Evolutionary conservation across 2,888 invertebrate genomes (phyloP).

Genomic region (Bellardia pandia): DNA sequence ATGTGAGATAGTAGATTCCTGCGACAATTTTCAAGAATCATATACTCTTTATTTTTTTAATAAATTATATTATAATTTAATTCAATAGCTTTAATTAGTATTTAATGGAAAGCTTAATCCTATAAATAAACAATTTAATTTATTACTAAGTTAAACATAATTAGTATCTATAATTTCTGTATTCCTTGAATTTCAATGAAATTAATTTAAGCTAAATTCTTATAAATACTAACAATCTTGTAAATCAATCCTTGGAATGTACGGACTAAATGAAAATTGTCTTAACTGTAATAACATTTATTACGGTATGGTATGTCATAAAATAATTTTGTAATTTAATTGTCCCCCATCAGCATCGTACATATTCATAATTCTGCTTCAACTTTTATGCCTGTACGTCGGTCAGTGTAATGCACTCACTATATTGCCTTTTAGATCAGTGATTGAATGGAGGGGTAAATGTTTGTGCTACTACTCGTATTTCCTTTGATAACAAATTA

Average conservation of each 20-base stretch:
- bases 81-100: too few relatives aligned
- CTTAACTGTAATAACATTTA: slow-evolving; percentile 45
- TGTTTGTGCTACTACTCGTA: not conserved
- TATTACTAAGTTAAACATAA: too few relatives aligned
- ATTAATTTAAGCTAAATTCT: slow-evolving; percentile 9
- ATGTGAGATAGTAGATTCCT: too few relatives aligned
- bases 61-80: too few relatives aligned
- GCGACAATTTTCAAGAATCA: too few relatives aligned
- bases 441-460: not conserved
- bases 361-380: slow-evolving; percentile 14
- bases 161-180: not conserved
- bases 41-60: too few relatives aligned
- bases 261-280: slow-evolving; percentile 6
- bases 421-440: slow-evolving; percentile 1
- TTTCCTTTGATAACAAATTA: slow-evolving; percentile 16
- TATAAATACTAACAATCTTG: not conserved
- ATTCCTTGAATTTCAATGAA: slow-evolving; percentile 15
- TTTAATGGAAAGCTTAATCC: too few relatives aligned
- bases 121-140: too few relatives aligned
- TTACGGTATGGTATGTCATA: slow-evolving; percentile 37
- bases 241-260: not conserved
- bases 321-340: slow-evolving; percentile 47
- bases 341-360: slow-evolving; percentile 16
- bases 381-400: not conserved
- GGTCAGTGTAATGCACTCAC: not conserved